Conservation (phyloP, 2,888 invertebrate genomes). For the Tineola bisselliella region DNA sequence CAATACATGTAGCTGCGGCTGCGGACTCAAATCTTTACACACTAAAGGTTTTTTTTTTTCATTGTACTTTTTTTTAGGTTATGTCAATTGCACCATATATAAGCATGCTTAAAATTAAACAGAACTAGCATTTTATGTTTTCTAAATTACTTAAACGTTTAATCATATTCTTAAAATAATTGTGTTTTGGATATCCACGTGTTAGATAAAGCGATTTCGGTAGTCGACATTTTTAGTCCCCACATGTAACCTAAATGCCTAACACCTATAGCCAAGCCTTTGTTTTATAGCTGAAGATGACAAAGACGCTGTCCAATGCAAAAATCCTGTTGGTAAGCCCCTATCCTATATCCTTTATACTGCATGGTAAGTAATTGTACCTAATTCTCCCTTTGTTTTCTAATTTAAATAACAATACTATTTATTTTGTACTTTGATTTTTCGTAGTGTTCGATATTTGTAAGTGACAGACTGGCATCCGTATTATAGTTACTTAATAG, state of each 20-base stretch:
- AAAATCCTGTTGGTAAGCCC: conserved; percentile 2
- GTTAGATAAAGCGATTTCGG: too few species aligned
- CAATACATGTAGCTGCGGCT: conserved; percentile 75
- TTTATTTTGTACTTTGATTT: too few species aligned
- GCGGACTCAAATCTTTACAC: conserved; percentile 70
- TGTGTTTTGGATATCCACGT: background rate
- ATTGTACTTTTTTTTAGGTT: conserved; percentile 59
- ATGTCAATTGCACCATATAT: conserved; percentile 42
- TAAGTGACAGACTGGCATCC: too few species aligned
- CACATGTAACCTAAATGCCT: too few species aligned
- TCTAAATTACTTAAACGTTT: background rate
- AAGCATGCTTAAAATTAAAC: background rate
- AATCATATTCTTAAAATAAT: too few species aligned
- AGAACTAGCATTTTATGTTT: background rate
- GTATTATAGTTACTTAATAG: too few species aligned
- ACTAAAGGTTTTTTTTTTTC: conserved; percentile 74
- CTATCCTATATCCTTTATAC: conserved; percentile 18
- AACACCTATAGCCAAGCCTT: background rate
- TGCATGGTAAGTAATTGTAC: conserved; percentile 10
- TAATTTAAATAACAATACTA: too few species aligned
- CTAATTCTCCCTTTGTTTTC: too few species aligned
- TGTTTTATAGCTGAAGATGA: conserved; percentile 9
- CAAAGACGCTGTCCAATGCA: background rate
- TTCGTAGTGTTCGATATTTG: too few species aligned
- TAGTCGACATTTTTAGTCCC: too few species aligned